Evolutionary conservation across 2,113 vertebrate genomes (phyloP), one percentile per base, ranked within the genome.

Genomic region (Microcebus murinus): DNA sequence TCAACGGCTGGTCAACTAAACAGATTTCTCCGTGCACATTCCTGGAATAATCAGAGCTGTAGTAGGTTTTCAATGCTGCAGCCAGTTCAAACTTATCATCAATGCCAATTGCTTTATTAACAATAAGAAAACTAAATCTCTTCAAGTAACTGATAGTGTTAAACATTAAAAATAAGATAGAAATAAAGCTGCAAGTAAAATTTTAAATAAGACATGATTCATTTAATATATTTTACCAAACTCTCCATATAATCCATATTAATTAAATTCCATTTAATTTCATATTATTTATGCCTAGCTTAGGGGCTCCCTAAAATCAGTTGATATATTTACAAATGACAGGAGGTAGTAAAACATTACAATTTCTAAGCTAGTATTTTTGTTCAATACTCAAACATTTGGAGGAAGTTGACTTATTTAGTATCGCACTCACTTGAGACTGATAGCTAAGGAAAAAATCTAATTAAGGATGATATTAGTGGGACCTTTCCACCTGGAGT

Each of bases 71-170:
- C 84, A 98, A 87, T 29, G 74, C 0, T 8, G 36, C 4, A 36
- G 48, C 77, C 88, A 39, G 80, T 29, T 91, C 81, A 95, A 85
- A 84, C 25, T 85, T 96, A 93, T 87, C 96, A 97, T 96, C 59
- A 84, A 36, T 39, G 82, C 39, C 27, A 79, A 94, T 17, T 88
- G 94, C 97, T 81, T 94, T 93, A 95, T 87, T 96, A 95, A 85
- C 87, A 87, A 34, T 82, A 96, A 97, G 45, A 82, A 91, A 94
- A 95, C 48, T 34, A 90, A 95, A 63, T 93, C 42, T 97, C 93
- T 95, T 84, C 83, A 94, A 77, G 67, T 97, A 95, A 96, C 55
- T 96, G 96, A 98, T 36, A 91, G 13, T 39, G 13, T 36, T 63
- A 80, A 90, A 77, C 76, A 97, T 88, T 25, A 68, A 84, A 86